Base-by-base conservation (phyloP, 2,797 vertebrate species). In the Dicrostonyx torquatus region DNA sequence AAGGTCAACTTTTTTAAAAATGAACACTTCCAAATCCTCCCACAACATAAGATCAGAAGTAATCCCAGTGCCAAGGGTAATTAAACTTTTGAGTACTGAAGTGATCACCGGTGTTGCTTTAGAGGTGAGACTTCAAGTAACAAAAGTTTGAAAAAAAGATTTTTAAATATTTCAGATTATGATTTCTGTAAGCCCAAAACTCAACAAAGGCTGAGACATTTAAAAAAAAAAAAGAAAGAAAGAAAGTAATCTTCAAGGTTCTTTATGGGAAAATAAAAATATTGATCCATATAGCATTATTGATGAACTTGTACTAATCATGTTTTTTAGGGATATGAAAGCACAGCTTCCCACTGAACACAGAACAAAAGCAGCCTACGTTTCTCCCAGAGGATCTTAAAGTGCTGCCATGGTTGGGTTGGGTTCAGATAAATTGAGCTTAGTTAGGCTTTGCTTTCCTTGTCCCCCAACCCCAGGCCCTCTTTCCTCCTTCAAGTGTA, bases 201-300 rank as follows among this genome's bases (percentile, higher is more conserved):
- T 93, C 53, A 96, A 48, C 55, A 92, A 70, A 40, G 22, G 7
- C 82, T 43, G 34, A 53, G 79, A 85, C 85, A 77, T 64, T 94
- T 90, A 14, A 91, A 70, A 91, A 83, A 82, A 45, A 45, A 45
- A 45, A 45, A 45, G n/a, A n/a, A 48, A 48, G 45, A 58, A 22
- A 58, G 18, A 58, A 58, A 58, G 76, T 94, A 93, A 94, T 7
- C 53, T 60, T 92, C 77, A 76, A 22, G 62, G 7, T 58, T 95
- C 34, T 90, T 94, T 66, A 82, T 76, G 50, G 43, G 66, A 77
- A 96, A 96, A 84, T n/a, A 87, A 91, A 94, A 94, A 68, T 73
- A 77, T 31, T 88, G 68, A 75, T 66, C 6, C 31, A 66, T 11
- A 53, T 79, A 86, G 4, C 79, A 24, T 86, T 85, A 89, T 73